A percentile compares a stretch with the other conserved stretches of the same genome.
Evolutionary conservation across 2,888 invertebrate species (phyloP).

Genomic region (Mactromeris polynyma): DNA sequence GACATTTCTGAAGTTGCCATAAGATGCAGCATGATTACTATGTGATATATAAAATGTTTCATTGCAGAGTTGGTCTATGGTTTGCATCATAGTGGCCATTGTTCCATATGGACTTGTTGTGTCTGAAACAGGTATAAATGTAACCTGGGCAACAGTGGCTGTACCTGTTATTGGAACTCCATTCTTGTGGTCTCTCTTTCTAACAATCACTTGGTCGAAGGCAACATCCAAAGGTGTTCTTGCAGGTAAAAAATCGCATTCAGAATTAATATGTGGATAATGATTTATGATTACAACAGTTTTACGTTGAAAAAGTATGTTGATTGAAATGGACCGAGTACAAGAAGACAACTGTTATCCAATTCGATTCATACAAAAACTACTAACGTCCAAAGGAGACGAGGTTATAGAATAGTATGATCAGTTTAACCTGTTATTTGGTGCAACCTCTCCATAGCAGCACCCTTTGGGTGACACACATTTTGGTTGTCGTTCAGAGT

Average conservation of each 20-base stretch:
- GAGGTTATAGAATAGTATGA: too few relatives aligned
- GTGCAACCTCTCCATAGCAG: too few relatives aligned
- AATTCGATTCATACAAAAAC: too few relatives aligned
- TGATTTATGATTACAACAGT: too few relatives aligned
- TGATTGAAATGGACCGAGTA: too few relatives aligned
- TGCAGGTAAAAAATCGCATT: conserved; percentile 72
- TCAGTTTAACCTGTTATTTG: too few relatives aligned
- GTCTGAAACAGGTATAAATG: conserved; percentile 75
- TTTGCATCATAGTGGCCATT: conserved; percentile 79
- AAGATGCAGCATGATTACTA: background rate
- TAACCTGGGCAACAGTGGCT: conserved; percentile 80
- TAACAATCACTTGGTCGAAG: conserved; percentile 82
- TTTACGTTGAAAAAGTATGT: too few relatives aligned
- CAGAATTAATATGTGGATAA: too few relatives aligned
- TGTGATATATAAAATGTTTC: background rate
- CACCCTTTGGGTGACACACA: too few relatives aligned
- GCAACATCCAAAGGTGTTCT: conserved; percentile 79
- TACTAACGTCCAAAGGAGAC: too few relatives aligned
- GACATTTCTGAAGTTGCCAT: background rate
- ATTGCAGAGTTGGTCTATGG: conserved; percentile 80
- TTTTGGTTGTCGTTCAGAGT: too few relatives aligned
- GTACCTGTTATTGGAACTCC: conserved; percentile 68
- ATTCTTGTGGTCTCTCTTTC: conserved; percentile 78
- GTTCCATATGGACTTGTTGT: conserved; percentile 80
- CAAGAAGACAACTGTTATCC: too few relatives aligned